Evolutionary conservation across 1,140 invertebrate genomes (phyloP).

Genomic region (Lucilia cuprina): DNA sequence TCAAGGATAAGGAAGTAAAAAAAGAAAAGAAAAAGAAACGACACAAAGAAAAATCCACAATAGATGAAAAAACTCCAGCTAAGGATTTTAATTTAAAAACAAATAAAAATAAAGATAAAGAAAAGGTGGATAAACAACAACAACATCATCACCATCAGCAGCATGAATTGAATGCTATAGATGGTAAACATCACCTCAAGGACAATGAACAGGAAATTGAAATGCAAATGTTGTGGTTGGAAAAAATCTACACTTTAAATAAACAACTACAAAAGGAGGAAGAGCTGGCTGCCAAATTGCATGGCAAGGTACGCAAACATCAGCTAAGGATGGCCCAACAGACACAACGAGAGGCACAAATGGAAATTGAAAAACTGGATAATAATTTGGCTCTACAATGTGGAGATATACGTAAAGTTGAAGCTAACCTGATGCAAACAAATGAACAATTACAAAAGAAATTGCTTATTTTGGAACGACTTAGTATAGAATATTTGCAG

Average conservation of each 20-base stretch:
- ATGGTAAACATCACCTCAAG: not conserved
- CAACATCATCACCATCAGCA: not conserved
- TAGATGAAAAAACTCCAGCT: not conserved
- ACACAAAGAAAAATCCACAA: not conserved
- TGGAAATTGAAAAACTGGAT: constrained; percentile 62
- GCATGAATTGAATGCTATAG: not conserved
- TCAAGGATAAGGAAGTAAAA: constrained; percentile 27
- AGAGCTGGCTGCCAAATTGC: constrained; percentile 71
- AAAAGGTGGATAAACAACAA: not conserved
- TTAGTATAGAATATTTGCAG: constrained; percentile 68
- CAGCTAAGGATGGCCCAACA: constrained; percentile 67
- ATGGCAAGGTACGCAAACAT: constrained; percentile 72
- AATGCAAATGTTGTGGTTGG: constrained; percentile 71
- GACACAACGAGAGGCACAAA: constrained; percentile 62
- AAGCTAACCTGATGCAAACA: constrained; percentile 69
- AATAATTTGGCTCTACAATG: constrained; percentile 67
- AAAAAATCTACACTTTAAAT: constrained; percentile 75
- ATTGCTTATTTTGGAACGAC: constrained; percentile 68
- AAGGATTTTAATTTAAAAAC: not conserved
- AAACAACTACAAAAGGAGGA: constrained; percentile 75
- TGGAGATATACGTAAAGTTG: constrained; percentile 70
- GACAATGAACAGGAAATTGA: constrained; percentile 40
- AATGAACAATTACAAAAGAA: constrained; percentile 71
- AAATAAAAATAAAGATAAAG: not conserved
- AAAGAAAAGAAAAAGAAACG: constrained; percentile 26